Conservation (phyloP, 1,140 invertebrate genomes). For the Hylaeus volcanicus region DNA sequence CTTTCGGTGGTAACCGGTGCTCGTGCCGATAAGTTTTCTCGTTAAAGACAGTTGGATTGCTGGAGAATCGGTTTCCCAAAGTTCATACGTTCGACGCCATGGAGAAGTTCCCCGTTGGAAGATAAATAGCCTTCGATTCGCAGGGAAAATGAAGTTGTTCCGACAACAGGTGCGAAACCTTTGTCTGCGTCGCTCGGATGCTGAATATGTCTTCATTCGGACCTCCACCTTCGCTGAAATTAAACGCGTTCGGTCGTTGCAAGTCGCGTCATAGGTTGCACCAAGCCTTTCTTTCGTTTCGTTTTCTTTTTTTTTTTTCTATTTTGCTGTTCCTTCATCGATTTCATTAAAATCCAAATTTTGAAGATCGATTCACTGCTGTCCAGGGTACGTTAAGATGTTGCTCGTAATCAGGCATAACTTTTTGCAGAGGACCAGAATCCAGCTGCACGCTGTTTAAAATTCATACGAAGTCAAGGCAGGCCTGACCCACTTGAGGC, state of each 20-base stretch:
- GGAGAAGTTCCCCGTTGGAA: background rate
- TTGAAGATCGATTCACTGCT: background rate
- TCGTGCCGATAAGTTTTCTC: constrained; percentile 11
- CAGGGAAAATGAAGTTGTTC: too few relatives aligned
- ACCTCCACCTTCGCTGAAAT: too few relatives aligned
- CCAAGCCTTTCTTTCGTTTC: too few relatives aligned
- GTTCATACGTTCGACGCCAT: background rate
- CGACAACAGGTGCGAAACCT: too few relatives aligned
- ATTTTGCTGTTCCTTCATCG: too few relatives aligned
- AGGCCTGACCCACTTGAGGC: constrained; percentile 31
- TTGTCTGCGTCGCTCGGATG: too few relatives aligned
- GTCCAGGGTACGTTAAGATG: background rate
- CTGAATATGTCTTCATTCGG: too few relatives aligned
- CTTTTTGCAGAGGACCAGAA: background rate
- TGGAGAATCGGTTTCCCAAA: background rate
- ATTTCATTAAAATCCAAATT: too few relatives aligned
- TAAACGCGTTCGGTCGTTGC: too few relatives aligned
- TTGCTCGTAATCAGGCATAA: background rate
- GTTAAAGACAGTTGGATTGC: constrained; percentile 10
- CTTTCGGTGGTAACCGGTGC: background rate
- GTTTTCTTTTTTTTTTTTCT: too few relatives aligned
- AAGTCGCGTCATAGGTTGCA: too few relatives aligned
- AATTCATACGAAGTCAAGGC: constrained; percentile 38
- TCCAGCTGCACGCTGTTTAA: constrained; percentile 32
- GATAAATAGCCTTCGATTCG: background rate